Conservation (phyloP, 2,113 vertebrate species). For the Cyanoramphus novaezelandiae region DNA sequence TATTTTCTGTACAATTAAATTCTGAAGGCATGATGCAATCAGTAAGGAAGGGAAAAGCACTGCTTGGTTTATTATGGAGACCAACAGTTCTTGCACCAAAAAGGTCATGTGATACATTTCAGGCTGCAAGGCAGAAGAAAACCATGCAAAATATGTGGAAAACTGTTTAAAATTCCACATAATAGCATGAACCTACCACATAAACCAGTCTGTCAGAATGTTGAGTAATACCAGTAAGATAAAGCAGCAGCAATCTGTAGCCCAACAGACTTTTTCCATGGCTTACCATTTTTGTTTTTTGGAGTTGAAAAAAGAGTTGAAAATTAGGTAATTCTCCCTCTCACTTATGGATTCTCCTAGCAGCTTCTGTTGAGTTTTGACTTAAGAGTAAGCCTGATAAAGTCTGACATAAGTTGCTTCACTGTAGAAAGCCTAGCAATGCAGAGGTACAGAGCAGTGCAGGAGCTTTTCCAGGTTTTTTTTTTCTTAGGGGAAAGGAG, state of each 20-base stretch:
- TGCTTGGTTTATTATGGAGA: background rate
- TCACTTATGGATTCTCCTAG: constrained; percentile 29
- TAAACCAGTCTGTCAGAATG: background rate
- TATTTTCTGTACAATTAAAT: background rate
- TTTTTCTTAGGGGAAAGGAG: background rate
- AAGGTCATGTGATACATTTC: background rate
- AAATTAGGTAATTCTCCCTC: constrained; percentile 40
- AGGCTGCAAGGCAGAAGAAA: background rate
- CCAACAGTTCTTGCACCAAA: background rate
- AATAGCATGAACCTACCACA: background rate
- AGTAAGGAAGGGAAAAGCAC: background rate
- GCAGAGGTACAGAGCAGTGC: constrained; percentile 32
- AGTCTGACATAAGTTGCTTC: constrained; percentile 44
- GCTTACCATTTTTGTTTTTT: constrained; percentile 29
- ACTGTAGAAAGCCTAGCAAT: constrained; percentile 50
- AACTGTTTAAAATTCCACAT: background rate
- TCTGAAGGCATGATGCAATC: background rate
- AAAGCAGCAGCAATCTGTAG: constrained; percentile 8
- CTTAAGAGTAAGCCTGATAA: constrained; percentile 36
- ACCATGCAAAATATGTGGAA: background rate
- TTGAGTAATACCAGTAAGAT: background rate
- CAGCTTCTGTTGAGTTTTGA: constrained; percentile 43
- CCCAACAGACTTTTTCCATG: background rate
- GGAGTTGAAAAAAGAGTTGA: background rate
- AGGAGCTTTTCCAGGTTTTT: constrained; percentile 26